These are phyloP conservation scores for Odontocolon sp. DNA, from an alignment of 2,888 invertebrate species.

Conservation along the genomic window DNA sequence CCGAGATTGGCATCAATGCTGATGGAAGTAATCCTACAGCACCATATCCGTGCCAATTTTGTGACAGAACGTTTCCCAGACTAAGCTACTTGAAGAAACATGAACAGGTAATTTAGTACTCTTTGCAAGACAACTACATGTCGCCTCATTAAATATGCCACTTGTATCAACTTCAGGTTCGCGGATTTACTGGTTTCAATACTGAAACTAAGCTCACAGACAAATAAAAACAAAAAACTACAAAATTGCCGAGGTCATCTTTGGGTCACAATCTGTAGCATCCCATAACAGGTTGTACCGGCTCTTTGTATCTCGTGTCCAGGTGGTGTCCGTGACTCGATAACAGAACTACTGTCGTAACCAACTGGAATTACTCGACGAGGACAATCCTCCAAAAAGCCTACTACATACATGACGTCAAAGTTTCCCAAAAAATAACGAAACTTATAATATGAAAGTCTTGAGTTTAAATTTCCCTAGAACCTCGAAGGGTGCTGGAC, in stretches of 20 bases:
- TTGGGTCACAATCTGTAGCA: conserved; percentile 74
- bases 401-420: background rate
- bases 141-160: background rate
- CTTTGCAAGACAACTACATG: background rate
- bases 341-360: conserved; percentile 25
- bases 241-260: conserved; percentile 68
- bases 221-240: background rate
- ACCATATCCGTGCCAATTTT: conserved; percentile 95
- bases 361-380: conserved; percentile 36
- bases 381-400: background rate
- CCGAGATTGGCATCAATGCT: conserved; percentile 69
- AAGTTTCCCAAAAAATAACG: background rate
- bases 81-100: conserved; percentile 94
- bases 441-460: background rate
- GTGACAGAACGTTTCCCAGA: conserved; percentile 94
- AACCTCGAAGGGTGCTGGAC: background rate
- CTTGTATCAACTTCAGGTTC: background rate
- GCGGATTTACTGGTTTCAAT: no score
- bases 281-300: conserved; percentile 76
- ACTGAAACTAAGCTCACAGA: no score
- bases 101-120: conserved; percentile 88
- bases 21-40: conserved; percentile 80
- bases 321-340: conserved; percentile 60
- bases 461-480: background rate
- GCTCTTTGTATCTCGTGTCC: conserved; percentile 67